Conservation (phyloP, 2,888 invertebrate species). For the Drosophila hamatofila region DNA sequence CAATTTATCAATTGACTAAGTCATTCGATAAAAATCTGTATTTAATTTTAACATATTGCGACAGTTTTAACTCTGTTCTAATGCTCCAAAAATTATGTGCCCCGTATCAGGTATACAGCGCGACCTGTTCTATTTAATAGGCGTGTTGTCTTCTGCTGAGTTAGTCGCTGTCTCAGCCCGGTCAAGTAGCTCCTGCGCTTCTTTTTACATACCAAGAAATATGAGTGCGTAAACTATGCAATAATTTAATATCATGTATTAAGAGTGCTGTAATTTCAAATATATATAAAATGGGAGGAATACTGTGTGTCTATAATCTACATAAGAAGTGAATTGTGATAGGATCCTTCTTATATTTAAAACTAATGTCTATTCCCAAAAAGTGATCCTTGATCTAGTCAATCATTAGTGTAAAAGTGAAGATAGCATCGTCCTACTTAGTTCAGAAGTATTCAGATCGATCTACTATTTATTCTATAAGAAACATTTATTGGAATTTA, state of each 20-base stretch:
- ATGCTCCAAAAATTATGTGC: conserved; percentile 64
- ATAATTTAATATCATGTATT: background rate
- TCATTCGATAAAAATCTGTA: conserved; percentile 43
- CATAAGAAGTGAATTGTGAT: background rate
- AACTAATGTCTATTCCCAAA: background rate
- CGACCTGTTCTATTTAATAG: conserved; percentile 31
- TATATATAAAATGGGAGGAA: background rate
- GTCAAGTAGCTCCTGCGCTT: conserved; percentile 1
- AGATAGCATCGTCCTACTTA: background rate
- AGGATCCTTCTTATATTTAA: background rate
- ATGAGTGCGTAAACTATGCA: conserved; percentile 45
- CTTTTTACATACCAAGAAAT: background rate
- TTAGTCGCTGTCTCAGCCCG: conserved; percentile 27
- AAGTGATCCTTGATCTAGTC: background rate
- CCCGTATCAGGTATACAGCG: background rate
- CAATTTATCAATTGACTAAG: conserved; percentile 57
- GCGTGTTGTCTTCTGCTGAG: conserved; percentile 8
- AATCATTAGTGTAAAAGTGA: background rate
- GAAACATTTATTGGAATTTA: background rate
- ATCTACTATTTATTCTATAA: background rate
- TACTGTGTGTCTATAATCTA: background rate
- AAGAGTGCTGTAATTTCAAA: background rate
- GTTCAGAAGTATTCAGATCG: background rate
- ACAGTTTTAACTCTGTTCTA: conserved; percentile 50
- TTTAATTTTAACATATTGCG: conserved; percentile 53